A percentile compares a stretch with the other conserved stretches of the same genome.
Evolutionary conservation across 2,797 vertebrate genomes (phyloP).

Genomic region (Myotis planiceps): DNA sequence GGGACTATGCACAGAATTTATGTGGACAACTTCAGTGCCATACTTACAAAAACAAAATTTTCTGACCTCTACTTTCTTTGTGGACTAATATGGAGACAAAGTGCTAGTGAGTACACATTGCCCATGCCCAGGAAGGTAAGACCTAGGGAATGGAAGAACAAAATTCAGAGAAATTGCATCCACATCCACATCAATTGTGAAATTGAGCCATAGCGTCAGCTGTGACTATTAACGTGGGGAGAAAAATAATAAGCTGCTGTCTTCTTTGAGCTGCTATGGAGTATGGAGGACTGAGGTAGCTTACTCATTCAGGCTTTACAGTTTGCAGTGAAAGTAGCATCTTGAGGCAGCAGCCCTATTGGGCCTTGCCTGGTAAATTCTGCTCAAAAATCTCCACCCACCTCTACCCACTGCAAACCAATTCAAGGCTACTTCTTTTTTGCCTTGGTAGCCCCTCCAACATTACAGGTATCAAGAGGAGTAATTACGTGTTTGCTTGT

Average conservation of each 20-base stretch:
- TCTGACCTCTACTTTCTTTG: neutral
- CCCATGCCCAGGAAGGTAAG: neutral
- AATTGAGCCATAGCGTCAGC: neutral
- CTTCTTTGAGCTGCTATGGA: neutral
- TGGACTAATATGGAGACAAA: neutral
- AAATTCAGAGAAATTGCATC: neutral
- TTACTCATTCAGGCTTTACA: neutral
- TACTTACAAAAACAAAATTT: neutral
- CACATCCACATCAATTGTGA: neutral
- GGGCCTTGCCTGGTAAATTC: neutral
- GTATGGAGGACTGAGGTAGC: neutral
- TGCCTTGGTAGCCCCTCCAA: neutral
- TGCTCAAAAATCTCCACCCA: neutral
- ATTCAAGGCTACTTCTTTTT: neutral
- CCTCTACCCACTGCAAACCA: neutral
- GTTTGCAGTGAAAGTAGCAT: neutral
- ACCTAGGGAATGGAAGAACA: neutral
- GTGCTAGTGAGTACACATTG: neutral
- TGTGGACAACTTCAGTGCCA: neutral
- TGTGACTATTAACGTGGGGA: neutral
- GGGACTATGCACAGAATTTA: neutral
- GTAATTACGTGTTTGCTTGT: neutral
- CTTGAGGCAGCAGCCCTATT: neutral
- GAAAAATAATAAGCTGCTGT: neutral
- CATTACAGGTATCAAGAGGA: neutral